Evolutionary conservation across 2,888 invertebrate species (phyloP), one percentile per base, ranked within the genome.

Genomic region (Ophioninae sp.): DNA sequence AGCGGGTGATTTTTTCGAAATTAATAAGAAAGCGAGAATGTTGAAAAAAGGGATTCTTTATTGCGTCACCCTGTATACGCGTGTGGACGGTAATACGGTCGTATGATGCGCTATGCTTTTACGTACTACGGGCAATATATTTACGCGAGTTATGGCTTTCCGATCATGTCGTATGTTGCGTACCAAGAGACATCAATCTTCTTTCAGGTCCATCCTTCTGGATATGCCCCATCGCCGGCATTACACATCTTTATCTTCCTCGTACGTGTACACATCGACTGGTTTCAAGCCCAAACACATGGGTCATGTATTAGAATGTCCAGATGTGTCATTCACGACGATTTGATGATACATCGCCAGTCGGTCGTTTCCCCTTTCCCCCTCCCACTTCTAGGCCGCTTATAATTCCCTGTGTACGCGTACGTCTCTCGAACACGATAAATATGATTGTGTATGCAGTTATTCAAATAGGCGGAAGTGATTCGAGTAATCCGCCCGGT

Each of bases 81-180:
- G 59, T 41, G 68, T 23, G 41, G 13, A 44, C 67, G 73, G 30
- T 65, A 59, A 82, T 82, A 82, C 77, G 69, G 63, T 44, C 39
- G 23, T 64, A 64, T 56, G 68, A 76, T 79, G 59, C 81, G 63
- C 44, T 30, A 23, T 44, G 85, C 82, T 86, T 86, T 87, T 86
- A 86, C 82, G 79, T 81, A 85, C 75, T 64, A 77, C 72, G 74
- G 56, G 85, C 86, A 85, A 87, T 87, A 86, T 86, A 88, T 88
- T 88, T 87, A 85, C 80, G 81, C 67, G 85, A 88, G 86, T 86
- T 87, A 88, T 88, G 85, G 87, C 86, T 88, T 88, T 87, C 86
- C 87, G 86, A 88, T 87, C 85, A 82, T 85, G 86, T 85, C 86
- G 79, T 82, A 72, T 65, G 85, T 77, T 75, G 82, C 84, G 82